Conservation (phyloP, 23 tunicate genomes). For the Trididemnum nubilum region DNA sequence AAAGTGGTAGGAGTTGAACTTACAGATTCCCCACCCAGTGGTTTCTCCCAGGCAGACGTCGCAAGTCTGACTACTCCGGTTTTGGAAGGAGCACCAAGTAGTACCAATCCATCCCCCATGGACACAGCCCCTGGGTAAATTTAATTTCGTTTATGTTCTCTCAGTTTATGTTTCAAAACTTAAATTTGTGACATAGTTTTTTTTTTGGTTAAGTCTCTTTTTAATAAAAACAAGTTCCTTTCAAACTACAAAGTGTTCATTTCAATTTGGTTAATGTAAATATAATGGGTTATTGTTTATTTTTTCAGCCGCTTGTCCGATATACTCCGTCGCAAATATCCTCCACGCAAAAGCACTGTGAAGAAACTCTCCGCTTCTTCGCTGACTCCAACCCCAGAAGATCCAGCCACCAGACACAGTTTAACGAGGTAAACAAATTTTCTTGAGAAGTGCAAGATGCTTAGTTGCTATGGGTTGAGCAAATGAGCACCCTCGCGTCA, state of each 20-base stretch:
- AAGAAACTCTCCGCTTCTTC: constrained; percentile 41
- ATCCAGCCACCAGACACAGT: not conserved
- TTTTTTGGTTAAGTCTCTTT: too few species aligned
- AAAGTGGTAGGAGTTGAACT: constrained; percentile 58
- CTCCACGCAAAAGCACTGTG: constrained; percentile 45
- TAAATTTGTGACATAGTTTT: too few species aligned
- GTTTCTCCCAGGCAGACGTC: constrained; percentile 6
- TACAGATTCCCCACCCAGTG: constrained; percentile 35
- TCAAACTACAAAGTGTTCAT: too few species aligned
- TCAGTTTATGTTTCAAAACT: too few species aligned
- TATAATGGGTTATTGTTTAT: not conserved
- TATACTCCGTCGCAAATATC: constrained; percentile 57
- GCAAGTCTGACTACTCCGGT: constrained; percentile 33
- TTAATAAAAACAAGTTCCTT: too few species aligned
- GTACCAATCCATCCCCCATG: constrained; percentile 62
- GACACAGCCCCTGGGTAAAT: constrained; percentile 40
- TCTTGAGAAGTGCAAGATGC: too few species aligned
- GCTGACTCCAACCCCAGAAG: constrained; percentile 33
- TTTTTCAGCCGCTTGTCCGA: constrained; percentile 48
- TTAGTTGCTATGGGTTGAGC: too few species aligned
- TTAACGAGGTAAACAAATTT: not conserved
- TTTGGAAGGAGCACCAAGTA: constrained; percentile 69
- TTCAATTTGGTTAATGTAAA: too few species aligned
- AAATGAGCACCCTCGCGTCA: too few species aligned
- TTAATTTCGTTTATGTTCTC: not conserved